Base-by-base conservation (phyloP, 1,140 invertebrate genomes). In the Papilio aristodemus region DNA sequence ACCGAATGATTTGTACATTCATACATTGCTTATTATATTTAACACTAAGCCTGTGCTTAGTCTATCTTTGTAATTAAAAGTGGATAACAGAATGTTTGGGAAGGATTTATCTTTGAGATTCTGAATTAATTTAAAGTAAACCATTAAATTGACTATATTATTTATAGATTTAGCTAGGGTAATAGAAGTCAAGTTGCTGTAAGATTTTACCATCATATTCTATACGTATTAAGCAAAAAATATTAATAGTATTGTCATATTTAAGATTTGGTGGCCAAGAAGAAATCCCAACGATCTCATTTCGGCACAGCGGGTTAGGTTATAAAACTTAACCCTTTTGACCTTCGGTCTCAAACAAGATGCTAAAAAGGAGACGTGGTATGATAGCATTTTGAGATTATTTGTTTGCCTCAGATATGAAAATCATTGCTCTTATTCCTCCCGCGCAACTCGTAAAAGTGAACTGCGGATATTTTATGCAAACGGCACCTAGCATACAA, bases 401-500 rank as follows among this genome's bases (percentile, higher is more conserved):
- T 54, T 54, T 54, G 46, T 54, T 54, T 54, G 46, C 19, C 46
- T 22, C 19, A 54, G 7, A 54, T 22, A 54, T 54, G 46, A 19
- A 22, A 25, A 19, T 13, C 8, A 22, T 4, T 54, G 46, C 19
- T 54, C 46, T 54, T 54, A 13, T 54, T 54, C 46, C 22, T 5
- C 46, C 46, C 46, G 46, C 17, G 46, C 19, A 50, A 50, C 17
- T 54, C 46, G 46, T 54, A 54, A 54, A 54, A 8, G 46, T 54
- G 46, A 54, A 25, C 46, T 11, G 3, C 10, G 17, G 19, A 2
- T 25, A 22, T 54, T 22, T 54, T 54, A 54, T 54, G 46, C 19
- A 54, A 13, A 25, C 19, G 19, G 19, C 46, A 54, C 4, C 19
- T 25, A 54, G 46, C 9, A 54, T 54, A 54, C 7, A 54, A 54